Evolutionary conservation across 2,888 invertebrate genomes (phyloP).

Genomic region (Meta bourneti): DNA sequence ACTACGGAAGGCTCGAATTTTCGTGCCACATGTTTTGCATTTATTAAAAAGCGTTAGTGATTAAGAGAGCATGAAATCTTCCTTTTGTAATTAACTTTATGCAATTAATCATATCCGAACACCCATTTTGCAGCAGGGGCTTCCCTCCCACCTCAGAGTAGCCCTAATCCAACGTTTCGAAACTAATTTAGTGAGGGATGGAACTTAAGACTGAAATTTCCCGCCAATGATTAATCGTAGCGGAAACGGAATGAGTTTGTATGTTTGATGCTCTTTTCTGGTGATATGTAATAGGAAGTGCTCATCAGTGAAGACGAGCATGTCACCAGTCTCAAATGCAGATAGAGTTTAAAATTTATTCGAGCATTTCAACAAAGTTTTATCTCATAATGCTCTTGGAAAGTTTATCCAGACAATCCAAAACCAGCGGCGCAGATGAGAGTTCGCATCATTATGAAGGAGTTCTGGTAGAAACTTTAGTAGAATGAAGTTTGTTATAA

Average conservation of each 20-base stretch:
- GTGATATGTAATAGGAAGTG: not conserved
- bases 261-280: not conserved
- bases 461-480: not conserved
- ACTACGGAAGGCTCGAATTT: not conserved
- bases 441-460: not conserved
- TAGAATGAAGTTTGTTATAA: too few species aligned
- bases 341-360: not conserved
- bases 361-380: not conserved
- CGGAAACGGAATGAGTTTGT: conserved; percentile 10
- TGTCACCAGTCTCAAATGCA: not conserved
- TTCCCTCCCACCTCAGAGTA: not conserved
- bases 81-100: conserved; percentile 60
- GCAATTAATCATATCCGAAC: conserved; percentile 54
- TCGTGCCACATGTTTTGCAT: conserved; percentile 27
- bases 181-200: conserved; percentile 13
- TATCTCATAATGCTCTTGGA: not conserved
- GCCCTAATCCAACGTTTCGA: conserved; percentile 30
- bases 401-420: not conserved
- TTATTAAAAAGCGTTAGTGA: conserved; percentile 18
- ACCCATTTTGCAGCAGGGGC: not conserved
- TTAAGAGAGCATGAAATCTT: conserved; percentile 37
- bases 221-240: conserved; percentile 27
- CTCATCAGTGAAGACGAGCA: not conserved
- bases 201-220: conserved; percentile 12
- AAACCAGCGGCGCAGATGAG: not conserved